These are phyloP conservation scores for Cancer borealis DNA, from an alignment of 2,888 invertebrate genomes.

Conservation along the genomic window DNA sequence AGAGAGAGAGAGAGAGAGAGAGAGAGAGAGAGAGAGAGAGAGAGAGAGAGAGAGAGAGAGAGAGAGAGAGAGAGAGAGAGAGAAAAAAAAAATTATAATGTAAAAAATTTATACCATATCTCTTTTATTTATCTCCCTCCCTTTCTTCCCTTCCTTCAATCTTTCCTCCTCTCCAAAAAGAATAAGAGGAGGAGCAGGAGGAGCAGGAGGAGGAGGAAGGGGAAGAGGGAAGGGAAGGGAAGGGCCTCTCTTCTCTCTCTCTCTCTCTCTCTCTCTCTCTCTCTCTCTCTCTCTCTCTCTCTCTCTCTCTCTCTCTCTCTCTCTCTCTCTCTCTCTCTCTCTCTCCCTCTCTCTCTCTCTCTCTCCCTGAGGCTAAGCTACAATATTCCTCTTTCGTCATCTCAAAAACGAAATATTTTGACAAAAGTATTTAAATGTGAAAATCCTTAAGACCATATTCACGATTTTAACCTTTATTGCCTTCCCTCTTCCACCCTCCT, in stretches of 20 bases:
- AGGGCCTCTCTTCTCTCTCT: neutral
- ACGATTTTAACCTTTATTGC: neutral
- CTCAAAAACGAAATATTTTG: neutral
- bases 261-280: neutral
- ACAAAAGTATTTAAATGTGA: neutral
- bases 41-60: no score
- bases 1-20: neutral
- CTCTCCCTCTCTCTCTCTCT: neutral
- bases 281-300: neutral
- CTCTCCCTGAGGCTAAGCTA: neutral
- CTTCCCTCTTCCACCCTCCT: neutral
- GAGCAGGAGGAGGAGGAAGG: neutral
- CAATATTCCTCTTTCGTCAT: neutral
- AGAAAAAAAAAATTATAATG: neutral
- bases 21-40: neutral
- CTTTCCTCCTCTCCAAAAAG: neutral
- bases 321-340: no score
- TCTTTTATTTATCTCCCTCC: neutral
- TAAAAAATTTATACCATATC: neutral
- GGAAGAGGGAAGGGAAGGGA: neutral
- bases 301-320: neutral
- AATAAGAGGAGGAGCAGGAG: constrained; percentile 31
- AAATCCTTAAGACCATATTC: neutral
- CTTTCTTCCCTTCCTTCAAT: neutral
- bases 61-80: neutral